A percentile compares a stretch with the other conserved stretches of the same genome.
phyloP scores from a whole-genome alignment of 1,140 invertebrate genomes.

The Neodiprion lecontei region DNA sequence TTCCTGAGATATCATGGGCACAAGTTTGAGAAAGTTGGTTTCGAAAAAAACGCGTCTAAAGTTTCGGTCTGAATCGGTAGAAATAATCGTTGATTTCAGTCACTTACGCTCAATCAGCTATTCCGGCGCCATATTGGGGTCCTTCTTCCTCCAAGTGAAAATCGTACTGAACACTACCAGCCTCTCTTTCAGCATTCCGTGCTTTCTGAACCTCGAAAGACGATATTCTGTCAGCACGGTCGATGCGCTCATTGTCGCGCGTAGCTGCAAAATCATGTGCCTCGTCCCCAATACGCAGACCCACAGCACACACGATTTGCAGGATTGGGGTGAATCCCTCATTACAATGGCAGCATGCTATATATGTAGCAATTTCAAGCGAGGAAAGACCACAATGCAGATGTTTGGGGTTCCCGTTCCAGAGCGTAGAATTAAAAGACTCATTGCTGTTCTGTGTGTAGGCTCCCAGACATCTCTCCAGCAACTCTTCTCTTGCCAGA shows the following conservation, averaged over 20 bases:
- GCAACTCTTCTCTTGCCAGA: constrained; percentile 1
- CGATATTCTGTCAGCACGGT: neutral
- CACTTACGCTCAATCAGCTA: constrained; percentile 15
- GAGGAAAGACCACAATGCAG: constrained; percentile 9
- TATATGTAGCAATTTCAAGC: constrained; percentile 13
- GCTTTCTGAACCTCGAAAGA: constrained; percentile 7
- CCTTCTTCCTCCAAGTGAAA: constrained; percentile 1
- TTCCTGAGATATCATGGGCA: neutral
- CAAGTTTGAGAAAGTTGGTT: neutral
- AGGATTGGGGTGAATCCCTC: constrained; percentile 12
- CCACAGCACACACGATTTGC: constrained; percentile 1
- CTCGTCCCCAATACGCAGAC: constrained; percentile 11
- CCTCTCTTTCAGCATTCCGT: constrained; percentile 2
- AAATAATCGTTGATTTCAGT: constrained; percentile 5
- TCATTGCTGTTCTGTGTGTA: constrained; percentile 7
- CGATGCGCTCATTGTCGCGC: neutral
- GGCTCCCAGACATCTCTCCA: neutral
- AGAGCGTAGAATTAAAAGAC: constrained; percentile 5
- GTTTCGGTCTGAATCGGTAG: constrained; percentile 1
- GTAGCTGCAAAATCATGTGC: constrained; percentile 8
- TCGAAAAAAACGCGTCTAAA: neutral
- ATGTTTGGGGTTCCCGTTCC: neutral
- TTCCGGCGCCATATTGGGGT: constrained; percentile 9
- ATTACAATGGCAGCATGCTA: constrained; percentile 1
- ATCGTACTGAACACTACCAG: neutral